Conservation (phyloP, 2,888 invertebrate genomes). For the Amphipoea oculea region DNA sequence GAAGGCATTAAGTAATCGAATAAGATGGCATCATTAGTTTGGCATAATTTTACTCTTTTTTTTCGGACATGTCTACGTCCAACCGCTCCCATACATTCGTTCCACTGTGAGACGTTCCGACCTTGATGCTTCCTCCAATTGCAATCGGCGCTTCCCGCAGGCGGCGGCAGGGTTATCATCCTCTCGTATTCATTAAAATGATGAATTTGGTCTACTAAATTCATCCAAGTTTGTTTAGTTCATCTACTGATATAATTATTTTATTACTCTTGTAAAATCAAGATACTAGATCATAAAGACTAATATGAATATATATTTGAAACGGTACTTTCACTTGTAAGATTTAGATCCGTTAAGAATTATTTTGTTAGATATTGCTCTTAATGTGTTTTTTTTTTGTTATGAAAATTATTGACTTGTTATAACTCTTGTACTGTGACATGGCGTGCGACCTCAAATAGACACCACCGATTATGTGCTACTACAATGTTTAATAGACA, state of each 20-base stretch:
- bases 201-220: slow-evolving; percentile 67
- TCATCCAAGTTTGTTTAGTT: slow-evolving; percentile 31
- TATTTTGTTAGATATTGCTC: slow-evolving; percentile 1
- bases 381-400: neutral
- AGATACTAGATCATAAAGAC: neutral
- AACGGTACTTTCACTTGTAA: slow-evolving; percentile 12
- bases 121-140: slow-evolving; percentile 84
- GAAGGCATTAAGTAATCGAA: no score
- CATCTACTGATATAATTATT: slow-evolving; percentile 9
- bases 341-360: neutral
- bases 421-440: slow-evolving; percentile 20
- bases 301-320: slow-evolving; percentile 10
- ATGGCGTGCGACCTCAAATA: slow-evolving; percentile 57
- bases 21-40: no score
- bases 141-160: slow-evolving; percentile 78
- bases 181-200: slow-evolving; percentile 72
- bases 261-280: slow-evolving; percentile 16
- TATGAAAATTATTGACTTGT: neutral
- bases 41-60: no score
- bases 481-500: slow-evolving; percentile 71
- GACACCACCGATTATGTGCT: slow-evolving; percentile 60
- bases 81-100: no score
- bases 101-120: no score
- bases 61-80: no score
- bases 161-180: slow-evolving; percentile 81